Base-by-base conservation (phyloP, 2,888 invertebrate species). In the Pseudococcus viburni region DNA sequence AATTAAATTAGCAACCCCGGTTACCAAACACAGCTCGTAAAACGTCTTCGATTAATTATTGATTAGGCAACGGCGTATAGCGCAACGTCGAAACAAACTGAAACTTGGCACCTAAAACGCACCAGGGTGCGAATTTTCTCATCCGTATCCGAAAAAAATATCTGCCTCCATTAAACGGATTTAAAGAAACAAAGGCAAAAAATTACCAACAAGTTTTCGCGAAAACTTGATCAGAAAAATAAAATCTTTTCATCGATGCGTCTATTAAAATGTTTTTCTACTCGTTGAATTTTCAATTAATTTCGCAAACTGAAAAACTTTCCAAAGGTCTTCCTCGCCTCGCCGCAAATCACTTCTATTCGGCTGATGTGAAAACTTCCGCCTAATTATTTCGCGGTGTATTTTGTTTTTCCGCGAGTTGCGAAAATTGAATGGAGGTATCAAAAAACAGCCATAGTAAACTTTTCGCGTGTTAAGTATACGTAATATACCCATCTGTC, bases 231-330 rank as follows among this genome's bases (percentile, higher is more conserved):
- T 73, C 73, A 73, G 17, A 68, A 73, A 19, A 64, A 33, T 33
- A 17, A 73, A 73, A 73, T 73, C 73, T 73, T 73, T 73, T 73
- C 73, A 73, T 73, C 33, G 26, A 33, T 33, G 73, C 33, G 73
- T 17, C 33, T 73, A 73, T 73, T 73, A 73, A 73, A 73, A 73
- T 73, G 73, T 73, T 73, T 73, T 73, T 73, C 73, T 73, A 26
- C 73, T 73, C 73, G 73, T 73, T 33, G 73, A 33, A 73, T 73
- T 73, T 73, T 73, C 73, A 33, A 73, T 73, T 73, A 73, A 73
- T 33, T 73, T 33, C 33, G 6, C 11, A 19, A 4, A 3, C 51
- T 11, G 55, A 55, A 8, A 55, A 55, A 55, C 7, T 55, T n/a
- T 51, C 51, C 4, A 4, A 4, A 1, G 12, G 55, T n/a, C n/a